Evolutionary conservation across 2,797 vertebrate genomes (phyloP).

Genomic region (Fratercula arctica): DNA sequence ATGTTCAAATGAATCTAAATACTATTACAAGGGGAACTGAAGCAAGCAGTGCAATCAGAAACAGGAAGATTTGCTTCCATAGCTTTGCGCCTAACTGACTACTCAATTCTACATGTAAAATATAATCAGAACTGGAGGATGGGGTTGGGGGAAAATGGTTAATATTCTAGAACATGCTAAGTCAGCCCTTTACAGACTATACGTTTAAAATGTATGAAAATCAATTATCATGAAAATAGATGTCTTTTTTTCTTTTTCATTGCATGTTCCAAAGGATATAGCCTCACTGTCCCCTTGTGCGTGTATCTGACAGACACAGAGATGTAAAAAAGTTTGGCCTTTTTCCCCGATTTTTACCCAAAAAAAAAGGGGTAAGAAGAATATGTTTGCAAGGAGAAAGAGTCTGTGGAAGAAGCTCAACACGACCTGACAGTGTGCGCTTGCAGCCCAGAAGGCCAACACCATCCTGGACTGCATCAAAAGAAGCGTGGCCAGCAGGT

Average conservation of each 20-base stretch:
- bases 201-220: constrained; percentile 38
- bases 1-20: constrained; percentile 68
- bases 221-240: neutral
- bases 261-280: neutral
- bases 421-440: neutral
- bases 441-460: neutral
- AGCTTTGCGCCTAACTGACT: constrained; percentile 61
- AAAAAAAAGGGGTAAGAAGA: neutral
- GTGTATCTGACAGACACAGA: neutral
- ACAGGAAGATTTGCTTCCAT: constrained; percentile 49
- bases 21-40: constrained; percentile 62
- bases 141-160: neutral
- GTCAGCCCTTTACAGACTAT: constrained; percentile 7
- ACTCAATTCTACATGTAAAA: constrained; percentile 53
- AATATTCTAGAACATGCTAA: constrained; percentile 16
- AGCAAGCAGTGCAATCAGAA: constrained; percentile 72
- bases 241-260: neutral
- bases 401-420: neutral
- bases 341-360: neutral
- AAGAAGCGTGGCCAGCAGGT: neutral
- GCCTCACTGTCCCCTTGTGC: neutral
- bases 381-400: neutral
- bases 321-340: neutral
- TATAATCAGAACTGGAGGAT: neutral
- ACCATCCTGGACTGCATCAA: neutral